Evolutionary conservation across 2,888 invertebrate genomes (phyloP), one percentile per base, ranked within the genome.

Genomic region (Erebia aethiops): DNA sequence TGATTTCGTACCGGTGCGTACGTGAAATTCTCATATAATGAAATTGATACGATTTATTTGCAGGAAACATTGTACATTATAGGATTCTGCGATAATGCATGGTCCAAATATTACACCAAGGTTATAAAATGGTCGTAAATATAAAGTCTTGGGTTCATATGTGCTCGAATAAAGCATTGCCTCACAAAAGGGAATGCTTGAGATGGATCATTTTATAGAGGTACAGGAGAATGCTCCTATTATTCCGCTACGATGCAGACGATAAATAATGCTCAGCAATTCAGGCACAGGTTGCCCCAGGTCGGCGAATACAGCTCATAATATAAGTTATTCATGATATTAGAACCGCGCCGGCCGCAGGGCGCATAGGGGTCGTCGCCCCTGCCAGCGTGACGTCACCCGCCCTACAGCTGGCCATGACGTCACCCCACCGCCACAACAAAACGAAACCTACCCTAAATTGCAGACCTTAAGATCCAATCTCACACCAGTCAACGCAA

Each of bases 351-450:
- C 72, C 77, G 78, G 79, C 79, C 81, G 83, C 80, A 82, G 81
- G 84, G 71, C 72, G 71, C 70, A 63, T 60, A 87, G 89, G 86
- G 91, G 89, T 90, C 90, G 84, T 87, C 84, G 91, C 84, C 79
- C 84, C 84, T 77, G 84, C 83, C 84, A 83, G 83, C 86, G 83
- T 92, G 91, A 92, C 91, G 92, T 92, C 91, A 92, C 80, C 84
- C 91, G 88, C 90, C 90, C 90, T 90, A 91, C 92, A 92, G 92
- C 92, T 92, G 92, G 87, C 86, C 82, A 77, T 82, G 92, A 93
- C 92, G 91, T 92, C 92, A 92, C 82, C 79, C 76, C 79, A 70
- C 83, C 83, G 83, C 84, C 83, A 82, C 80, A 82, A 85, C 86
- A 87, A 82, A 84, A 84, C 82, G 83, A 87, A 85, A 78, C 80